These are phyloP conservation scores for Balearica regulorum DNA, from an alignment of 2,797 vertebrate genomes.

Conservation along the genomic window DNA sequence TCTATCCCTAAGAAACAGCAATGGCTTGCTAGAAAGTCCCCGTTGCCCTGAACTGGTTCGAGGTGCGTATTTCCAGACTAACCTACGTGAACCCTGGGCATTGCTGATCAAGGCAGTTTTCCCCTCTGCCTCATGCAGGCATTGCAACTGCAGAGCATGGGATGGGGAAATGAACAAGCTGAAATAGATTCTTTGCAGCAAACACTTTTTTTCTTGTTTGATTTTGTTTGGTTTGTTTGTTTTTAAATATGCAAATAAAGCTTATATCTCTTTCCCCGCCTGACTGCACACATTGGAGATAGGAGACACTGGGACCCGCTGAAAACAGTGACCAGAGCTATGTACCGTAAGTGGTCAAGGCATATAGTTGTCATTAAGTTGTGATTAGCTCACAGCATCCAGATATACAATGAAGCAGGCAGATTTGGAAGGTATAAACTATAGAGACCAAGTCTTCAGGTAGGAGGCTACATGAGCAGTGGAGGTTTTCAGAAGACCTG, in stretches of 20 bases:
- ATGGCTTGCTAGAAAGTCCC: neutral
- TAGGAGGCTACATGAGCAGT: neutral
- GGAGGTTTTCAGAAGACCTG: neutral
- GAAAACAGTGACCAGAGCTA: neutral
- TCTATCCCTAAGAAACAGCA: neutral
- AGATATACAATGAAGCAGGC: neutral
- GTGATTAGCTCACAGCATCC: neutral
- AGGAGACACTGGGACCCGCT: neutral
- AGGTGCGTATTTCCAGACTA: neutral
- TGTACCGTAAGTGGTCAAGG: neutral
- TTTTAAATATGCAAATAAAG: neutral
- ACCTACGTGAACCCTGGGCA: neutral
- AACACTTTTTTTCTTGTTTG: neutral
- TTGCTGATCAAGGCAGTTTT: neutral
- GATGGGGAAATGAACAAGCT: neutral
- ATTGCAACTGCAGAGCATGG: neutral
- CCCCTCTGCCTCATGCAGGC: neutral
- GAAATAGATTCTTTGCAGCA: neutral
- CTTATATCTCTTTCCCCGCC: neutral
- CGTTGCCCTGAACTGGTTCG: neutral
- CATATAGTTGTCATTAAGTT: neutral
- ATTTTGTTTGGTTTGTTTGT: neutral
- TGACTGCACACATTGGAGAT: neutral
- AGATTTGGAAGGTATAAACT: neutral
- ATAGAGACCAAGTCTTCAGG: neutral